Conservation (phyloP, 2,797 vertebrate genomes). For the Rallus crepitans region DNA sequence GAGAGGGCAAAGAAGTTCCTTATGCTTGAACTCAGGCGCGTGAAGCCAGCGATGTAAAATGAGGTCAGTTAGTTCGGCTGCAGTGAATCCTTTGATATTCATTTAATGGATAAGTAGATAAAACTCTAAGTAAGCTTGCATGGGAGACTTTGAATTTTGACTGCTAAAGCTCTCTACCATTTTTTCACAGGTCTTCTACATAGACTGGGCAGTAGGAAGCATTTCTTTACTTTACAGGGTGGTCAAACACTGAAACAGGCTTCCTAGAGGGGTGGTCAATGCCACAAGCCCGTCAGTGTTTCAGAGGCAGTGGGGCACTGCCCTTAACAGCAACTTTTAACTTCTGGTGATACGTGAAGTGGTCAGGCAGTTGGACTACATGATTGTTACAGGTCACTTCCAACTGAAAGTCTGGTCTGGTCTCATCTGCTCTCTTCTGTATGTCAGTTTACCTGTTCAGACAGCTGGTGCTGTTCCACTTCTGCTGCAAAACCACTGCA, state of each 20-base stretch:
- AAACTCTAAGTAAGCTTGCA: slow-evolving; percentile 35
- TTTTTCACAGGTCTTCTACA: slow-evolving; percentile 27
- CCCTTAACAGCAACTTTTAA: not conserved
- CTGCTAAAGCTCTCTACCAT: slow-evolving; percentile 24
- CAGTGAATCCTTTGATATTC: slow-evolving; percentile 60
- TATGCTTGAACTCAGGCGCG: not conserved
- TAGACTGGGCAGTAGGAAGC: not conserved
- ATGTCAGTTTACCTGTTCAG: not conserved
- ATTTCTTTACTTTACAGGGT: not conserved
- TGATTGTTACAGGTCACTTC: not conserved
- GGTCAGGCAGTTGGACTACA: not conserved
- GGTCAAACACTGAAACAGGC: not conserved
- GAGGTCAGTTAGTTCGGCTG: slow-evolving; percentile 42
- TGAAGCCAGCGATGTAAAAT: slow-evolving; percentile 40
- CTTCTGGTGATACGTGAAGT: not conserved
- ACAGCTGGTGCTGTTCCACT: not conserved
- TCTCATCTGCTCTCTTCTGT: not conserved
- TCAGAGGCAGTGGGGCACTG: not conserved
- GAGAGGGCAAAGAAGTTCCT: slow-evolving; percentile 12
- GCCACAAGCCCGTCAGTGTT: not conserved
- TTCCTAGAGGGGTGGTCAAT: not conserved
- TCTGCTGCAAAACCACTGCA: not conserved
- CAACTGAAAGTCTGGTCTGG: not conserved
- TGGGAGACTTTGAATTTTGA: slow-evolving; percentile 51
- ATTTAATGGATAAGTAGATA: slow-evolving; percentile 63